Percentiles rank a stretch among this genome's conserved stretches.
Conservation (phyloP, 2,113 vertebrate genomes). For the rat (Rattus norvegicus) region GRCr8 NC_086028.1:21743001-21743500, state of each 20-base stretch:
- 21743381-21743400: slow-evolving; percentile 78
- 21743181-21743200: slow-evolving; percentile 83
- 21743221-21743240: slow-evolving; percentile 82
- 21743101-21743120: slow-evolving; percentile 82
- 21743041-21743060: slow-evolving; percentile 48
- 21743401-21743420: slow-evolving; percentile 63
- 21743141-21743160: slow-evolving; percentile 76
- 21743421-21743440: slow-evolving; percentile 32
- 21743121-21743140: slow-evolving; percentile 83
- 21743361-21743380: slow-evolving; percentile 80
- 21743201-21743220: slow-evolving; percentile 84
- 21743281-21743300: slow-evolving; percentile 82
- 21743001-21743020: slow-evolving; percentile 66
- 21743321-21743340: slow-evolving; percentile 71
- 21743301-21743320: slow-evolving; percentile 71
- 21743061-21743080: slow-evolving; percentile 70
- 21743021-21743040: slow-evolving; percentile 57
- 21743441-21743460: slow-evolving; percentile 60
- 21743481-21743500: slow-evolving; percentile 56
- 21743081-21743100: slow-evolving; percentile 76
- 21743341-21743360: slow-evolving; percentile 79
- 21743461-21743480: slow-evolving; percentile 53
- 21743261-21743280: slow-evolving; percentile 83
- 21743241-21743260: slow-evolving; percentile 83
- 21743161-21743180: slow-evolving; percentile 84